Conservation (phyloP, 2,113 vertebrate genomes). For the Leucosticte australis region DNA sequence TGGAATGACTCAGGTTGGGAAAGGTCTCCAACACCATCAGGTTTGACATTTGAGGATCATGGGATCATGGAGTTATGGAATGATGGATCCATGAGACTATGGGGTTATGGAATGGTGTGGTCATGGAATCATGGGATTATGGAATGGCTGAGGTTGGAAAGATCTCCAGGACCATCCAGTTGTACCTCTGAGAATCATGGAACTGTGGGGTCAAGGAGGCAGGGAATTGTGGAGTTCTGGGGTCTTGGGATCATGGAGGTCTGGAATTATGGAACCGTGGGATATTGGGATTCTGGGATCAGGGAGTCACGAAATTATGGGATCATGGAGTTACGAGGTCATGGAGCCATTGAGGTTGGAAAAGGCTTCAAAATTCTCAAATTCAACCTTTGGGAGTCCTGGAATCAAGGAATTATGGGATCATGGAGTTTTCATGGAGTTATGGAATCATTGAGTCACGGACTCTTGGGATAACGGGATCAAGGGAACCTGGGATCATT, state of each 20-base stretch:
- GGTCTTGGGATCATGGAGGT: not conserved
- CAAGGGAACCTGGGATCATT: not conserved
- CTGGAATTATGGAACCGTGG: not conserved
- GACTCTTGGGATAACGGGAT: not conserved
- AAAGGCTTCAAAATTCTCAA: not conserved
- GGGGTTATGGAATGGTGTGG: too few relatives aligned
- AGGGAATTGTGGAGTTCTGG: too few relatives aligned
- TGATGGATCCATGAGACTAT: too few relatives aligned
- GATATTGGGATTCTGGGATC: not conserved
- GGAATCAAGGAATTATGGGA: too few relatives aligned
- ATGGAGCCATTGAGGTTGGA: not conserved
- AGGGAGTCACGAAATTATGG: too few relatives aligned
- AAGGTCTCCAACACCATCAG: too few relatives aligned
- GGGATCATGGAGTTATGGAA: not conserved
- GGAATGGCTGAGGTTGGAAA: not conserved
- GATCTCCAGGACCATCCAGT: not conserved
- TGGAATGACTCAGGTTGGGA: not conserved
- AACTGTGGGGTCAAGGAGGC: not conserved
- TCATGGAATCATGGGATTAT: not conserved
- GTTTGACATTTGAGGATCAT: too few relatives aligned
- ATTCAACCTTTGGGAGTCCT: not conserved
- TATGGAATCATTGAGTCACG: too few relatives aligned
- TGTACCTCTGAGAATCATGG: not conserved
- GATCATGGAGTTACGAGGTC: not conserved
- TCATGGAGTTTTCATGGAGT: too few relatives aligned